These are phyloP conservation scores for Boloria selene DNA, from an alignment of 2,888 invertebrate genomes.

Conservation along the genomic window DNA sequence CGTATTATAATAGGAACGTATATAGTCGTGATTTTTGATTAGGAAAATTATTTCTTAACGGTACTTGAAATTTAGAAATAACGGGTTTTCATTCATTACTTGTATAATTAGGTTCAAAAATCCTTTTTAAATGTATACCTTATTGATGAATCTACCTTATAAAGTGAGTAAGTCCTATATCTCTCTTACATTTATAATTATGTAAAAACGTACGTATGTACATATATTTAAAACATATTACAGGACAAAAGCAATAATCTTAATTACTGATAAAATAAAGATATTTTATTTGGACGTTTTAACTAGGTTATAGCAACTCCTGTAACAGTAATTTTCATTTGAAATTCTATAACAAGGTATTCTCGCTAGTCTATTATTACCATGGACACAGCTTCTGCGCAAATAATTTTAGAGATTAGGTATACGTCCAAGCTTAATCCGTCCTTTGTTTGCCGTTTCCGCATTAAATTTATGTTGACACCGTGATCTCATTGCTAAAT, in stretches of 20 bases:
- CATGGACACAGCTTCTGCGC: conserved; percentile 13
- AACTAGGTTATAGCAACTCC: conserved; percentile 3
- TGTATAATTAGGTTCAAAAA: too few relatives aligned
- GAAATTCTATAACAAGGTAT: conserved; percentile 24
- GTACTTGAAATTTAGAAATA: too few relatives aligned
- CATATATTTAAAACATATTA: too few relatives aligned
- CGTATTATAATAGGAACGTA: too few relatives aligned
- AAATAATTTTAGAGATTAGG: conserved; percentile 20
- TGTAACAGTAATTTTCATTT: conserved; percentile 1
- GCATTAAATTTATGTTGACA: conserved; percentile 13
- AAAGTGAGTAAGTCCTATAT: too few relatives aligned
- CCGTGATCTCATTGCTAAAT: conserved; percentile 5
- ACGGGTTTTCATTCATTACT: too few relatives aligned
- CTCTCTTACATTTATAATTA: too few relatives aligned
- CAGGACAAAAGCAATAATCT: not conserved
- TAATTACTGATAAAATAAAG: not conserved
- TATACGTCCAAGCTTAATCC: conserved; percentile 5
- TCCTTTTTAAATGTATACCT: too few relatives aligned
- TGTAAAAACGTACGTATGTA: too few relatives aligned
- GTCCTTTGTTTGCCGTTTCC: conserved; percentile 17
- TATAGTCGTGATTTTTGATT: too few relatives aligned
- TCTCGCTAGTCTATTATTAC: conserved; percentile 20
- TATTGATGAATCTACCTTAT: too few relatives aligned
- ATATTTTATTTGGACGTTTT: not conserved
- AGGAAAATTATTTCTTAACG: too few relatives aligned